Percentiles rank a stretch among this genome's conserved stretches.
These are phyloP conservation scores for Varanus komodoensis DNA, from an alignment of 2,113 vertebrate genomes.

Conservation along the genomic window DNA sequence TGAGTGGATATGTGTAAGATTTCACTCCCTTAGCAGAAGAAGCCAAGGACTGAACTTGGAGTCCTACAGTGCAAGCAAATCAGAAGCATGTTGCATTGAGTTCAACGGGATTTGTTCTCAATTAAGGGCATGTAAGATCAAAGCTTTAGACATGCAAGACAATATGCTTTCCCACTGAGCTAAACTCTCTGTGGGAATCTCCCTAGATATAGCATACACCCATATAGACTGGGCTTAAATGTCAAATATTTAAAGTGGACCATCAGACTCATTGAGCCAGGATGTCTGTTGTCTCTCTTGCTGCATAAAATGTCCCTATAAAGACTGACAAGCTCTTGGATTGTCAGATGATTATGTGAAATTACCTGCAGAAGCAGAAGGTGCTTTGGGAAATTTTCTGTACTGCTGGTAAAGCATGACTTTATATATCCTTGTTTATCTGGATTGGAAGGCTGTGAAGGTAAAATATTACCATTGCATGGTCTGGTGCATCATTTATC, in stretches of 20 bases:
- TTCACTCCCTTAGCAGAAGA: no score
- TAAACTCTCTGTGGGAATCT: background rate
- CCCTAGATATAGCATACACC: background rate
- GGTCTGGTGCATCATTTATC: background rate
- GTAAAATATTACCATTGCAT: background rate
- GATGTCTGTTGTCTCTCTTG: background rate
- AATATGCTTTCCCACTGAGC: no score
- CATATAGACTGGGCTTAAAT: background rate
- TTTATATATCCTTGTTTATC: background rate
- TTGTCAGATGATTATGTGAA: background rate
- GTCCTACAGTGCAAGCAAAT: no score
- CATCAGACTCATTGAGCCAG: background rate
- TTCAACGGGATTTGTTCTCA: no score
- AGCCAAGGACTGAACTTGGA: no score
- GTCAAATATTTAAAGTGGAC: background rate
- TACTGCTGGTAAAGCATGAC: background rate
- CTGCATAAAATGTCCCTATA: background rate
- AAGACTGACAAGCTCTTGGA: background rate
- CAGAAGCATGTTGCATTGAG: no score
- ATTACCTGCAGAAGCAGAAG: background rate
- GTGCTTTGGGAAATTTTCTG: background rate
- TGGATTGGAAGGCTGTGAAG: background rate
- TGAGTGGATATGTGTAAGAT: no score
- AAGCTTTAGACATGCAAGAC: no score
- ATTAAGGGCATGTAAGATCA: no score